Conservation (phyloP, 2,113 vertebrate species). For the Rhodinocichla rosea region DNA sequence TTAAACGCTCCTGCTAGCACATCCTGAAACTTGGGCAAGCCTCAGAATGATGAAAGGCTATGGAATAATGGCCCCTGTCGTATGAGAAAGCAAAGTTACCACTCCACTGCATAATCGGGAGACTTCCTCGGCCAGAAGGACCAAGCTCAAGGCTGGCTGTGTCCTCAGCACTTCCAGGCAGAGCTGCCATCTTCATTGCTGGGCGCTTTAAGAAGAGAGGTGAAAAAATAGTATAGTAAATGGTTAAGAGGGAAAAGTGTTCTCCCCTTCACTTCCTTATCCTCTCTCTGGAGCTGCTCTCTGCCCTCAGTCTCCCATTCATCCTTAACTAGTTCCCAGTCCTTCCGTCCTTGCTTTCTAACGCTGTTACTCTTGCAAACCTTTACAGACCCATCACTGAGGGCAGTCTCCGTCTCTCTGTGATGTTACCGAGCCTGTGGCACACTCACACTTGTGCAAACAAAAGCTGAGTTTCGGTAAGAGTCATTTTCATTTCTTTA, state of each 20-base stretch:
- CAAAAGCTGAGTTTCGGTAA: neutral
- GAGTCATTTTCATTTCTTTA: neutral
- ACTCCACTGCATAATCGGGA: constrained; percentile 20
- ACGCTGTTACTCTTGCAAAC: neutral
- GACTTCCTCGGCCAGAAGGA: constrained; percentile 51
- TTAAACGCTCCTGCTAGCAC: constrained; percentile 1
- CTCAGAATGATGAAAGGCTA: neutral
- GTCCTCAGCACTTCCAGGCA: constrained; percentile 55
- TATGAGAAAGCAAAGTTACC: constrained; percentile 51
- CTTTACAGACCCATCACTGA: neutral
- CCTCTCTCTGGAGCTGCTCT: neutral
- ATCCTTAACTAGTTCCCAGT: neutral
- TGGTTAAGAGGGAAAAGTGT: constrained; percentile 33
- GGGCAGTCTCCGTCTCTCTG: neutral
- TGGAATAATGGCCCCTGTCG: neutral
- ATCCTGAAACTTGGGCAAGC: constrained; percentile 29
- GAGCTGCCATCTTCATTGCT: neutral
- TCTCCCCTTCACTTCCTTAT: neutral
- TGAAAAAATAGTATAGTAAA: constrained; percentile 40
- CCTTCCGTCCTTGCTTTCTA: neutral
- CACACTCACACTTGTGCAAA: neutral
- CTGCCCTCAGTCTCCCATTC: neutral
- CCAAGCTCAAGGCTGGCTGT: constrained; percentile 43
- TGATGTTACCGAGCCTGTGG: neutral
- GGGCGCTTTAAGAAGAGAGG: constrained; percentile 37